phyloP scores from a whole-genome alignment of 1,140 invertebrate species.

The Octopus bimaculoides region DNA sequence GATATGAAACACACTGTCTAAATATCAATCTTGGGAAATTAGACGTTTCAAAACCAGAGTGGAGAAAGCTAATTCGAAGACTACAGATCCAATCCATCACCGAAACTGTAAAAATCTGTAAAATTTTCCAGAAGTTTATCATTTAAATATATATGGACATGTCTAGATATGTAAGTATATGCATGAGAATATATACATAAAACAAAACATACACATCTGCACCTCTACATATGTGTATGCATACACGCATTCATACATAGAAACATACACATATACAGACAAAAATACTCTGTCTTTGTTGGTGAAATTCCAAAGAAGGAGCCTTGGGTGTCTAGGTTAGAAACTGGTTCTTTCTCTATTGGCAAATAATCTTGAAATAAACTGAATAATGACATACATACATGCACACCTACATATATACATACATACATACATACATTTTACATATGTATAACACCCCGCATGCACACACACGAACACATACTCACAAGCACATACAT shows the following conservation, averaged over 20 bases:
- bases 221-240: background rate
- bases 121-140: no score
- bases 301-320: no score
- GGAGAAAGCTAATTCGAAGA: no score
- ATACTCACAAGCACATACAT: background rate
- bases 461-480: background rate
- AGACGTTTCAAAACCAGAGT: no score
- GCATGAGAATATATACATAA: background rate
- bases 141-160: background rate
- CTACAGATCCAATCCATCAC: no score
- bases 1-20: no score
- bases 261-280: background rate
- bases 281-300: no score
- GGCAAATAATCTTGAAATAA: background rate
- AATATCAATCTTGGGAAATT: no score
- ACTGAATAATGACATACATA: background rate
- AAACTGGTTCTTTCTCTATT: background rate
- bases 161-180: background rate
- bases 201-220: background rate
- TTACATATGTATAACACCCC: background rate
- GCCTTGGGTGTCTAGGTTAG: no score
- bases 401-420: background rate
- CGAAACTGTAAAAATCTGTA: no score
- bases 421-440: background rate
- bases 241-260: background rate